Evolutionary conservation across 2,888 invertebrate genomes (phyloP), one percentile per base, ranked within the genome.

Genomic region (Epinotia demarniana): DNA sequence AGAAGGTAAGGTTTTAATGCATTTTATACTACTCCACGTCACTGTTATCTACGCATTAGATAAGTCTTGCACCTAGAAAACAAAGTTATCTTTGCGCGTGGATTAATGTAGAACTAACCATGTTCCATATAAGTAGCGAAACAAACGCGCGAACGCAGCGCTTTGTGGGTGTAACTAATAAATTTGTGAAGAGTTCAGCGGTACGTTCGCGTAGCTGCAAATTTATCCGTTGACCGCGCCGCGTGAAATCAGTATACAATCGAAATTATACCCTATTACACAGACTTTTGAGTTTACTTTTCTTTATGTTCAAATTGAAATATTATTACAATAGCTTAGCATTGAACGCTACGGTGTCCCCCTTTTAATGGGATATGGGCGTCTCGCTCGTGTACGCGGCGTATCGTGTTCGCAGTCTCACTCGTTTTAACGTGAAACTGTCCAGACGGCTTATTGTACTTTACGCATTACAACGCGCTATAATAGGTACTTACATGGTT

Each of bases 361-460:
- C 75, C 55, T 75, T 75, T 75, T 71, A 60, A 71, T 75, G 66
- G 19, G 67, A 33, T 71, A 71, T 66, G 71, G 66, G 9, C 46
- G 55, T 75, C 75, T 57, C 67, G 55, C 61, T 72, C 46, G 46
- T 71, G 39, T 23, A 66, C 67, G 43, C 1, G 1, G 33, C 19
- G 16, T 55, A 57, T 55, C 16, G 19, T 43, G 43, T 16, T 69
- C 55, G 71, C 2, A 33, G 43, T 75, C 75, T 67, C 67, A 18
- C 55, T 72, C 75, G 55, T 62, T 71, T 66, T 72, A 72, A 55
- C 60, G 64, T 69, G 55, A 75, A 66, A 57, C 66, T 55, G 73
- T 64, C 60, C 60, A 53, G 64, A 58, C 33, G 43, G 75, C 55
- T 62, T 58, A 70, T 58, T 61, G 19, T 27, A 27, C 23, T 27